Evolutionary conservation across 2,113 vertebrate genomes (phyloP).

Genomic region (Seriola dumerili): DNA sequence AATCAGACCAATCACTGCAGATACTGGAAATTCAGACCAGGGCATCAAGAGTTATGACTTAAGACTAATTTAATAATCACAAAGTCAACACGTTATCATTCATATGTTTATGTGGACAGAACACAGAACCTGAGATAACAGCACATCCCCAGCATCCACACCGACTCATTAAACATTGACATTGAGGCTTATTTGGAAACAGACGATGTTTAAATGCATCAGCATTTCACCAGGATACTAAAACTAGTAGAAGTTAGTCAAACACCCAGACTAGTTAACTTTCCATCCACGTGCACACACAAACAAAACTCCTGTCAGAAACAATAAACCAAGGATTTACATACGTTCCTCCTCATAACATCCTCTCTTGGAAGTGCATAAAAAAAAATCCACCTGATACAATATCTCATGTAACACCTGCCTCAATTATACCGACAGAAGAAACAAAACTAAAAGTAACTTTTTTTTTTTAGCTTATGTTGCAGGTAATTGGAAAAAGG

Average conservation of each 20-base stretch:
- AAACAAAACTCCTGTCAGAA: conserved; percentile 46
- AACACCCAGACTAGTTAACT: conserved; percentile 38
- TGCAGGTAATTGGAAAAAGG: conserved; percentile 59
- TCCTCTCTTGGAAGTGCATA: conserved; percentile 77
- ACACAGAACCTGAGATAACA: conserved; percentile 80
- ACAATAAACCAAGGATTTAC: conserved; percentile 46
- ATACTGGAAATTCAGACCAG: not conserved
- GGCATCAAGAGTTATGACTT: not conserved
- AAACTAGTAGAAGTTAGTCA: conserved; percentile 47
- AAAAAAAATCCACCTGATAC: conserved; percentile 68
- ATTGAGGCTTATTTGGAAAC: conserved; percentile 34
- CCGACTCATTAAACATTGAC: conserved; percentile 30
- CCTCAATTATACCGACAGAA: conserved; percentile 47
- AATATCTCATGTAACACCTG: conserved; percentile 57
- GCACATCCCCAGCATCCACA: conserved; percentile 48
- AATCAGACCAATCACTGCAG: not conserved
- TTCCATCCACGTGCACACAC: conserved; percentile 32
- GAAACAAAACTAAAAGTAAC: conserved; percentile 65
- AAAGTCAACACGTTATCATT: conserved; percentile 33
- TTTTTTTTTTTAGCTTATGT: conserved; percentile 78
- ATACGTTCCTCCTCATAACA: conserved; percentile 34
- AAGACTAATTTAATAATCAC: conserved; percentile 43
- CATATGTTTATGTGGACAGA: conserved; percentile 70
- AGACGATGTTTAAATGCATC: conserved; percentile 49
- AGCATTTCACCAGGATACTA: conserved; percentile 49